Percentiles rank a stretch among this genome's conserved stretches.
phyloP scores from a whole-genome alignment of 2,113 vertebrate genomes.

The Forbesichthys agassizii region DNA sequence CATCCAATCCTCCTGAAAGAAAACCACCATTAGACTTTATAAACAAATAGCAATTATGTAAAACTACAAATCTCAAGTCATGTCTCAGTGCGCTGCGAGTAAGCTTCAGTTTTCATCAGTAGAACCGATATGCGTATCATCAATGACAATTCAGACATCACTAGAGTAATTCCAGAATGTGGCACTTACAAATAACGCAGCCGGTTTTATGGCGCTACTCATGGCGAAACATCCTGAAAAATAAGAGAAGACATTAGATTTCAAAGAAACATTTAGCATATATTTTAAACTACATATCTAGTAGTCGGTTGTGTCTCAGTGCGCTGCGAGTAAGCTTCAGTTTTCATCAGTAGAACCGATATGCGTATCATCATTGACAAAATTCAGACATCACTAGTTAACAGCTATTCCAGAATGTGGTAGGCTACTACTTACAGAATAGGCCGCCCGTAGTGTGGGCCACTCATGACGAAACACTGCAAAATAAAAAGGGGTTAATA shows the following conservation, averaged over 20 bases:
- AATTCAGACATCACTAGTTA: background rate
- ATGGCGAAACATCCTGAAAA: background rate
- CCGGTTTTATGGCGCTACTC: too few relatives aligned
- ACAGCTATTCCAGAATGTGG: too few relatives aligned
- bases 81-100: constrained; percentile 27
- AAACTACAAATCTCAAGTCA: background rate
- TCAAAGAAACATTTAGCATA: background rate
- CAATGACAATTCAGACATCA: constrained; percentile 3
- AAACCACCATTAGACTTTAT: background rate
- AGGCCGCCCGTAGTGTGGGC: too few relatives aligned
- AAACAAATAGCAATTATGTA: background rate
- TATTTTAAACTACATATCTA: background rate
- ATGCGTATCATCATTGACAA: constrained; percentile 11
- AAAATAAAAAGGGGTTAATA: too few relatives aligned
- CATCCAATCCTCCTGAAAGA: background rate
- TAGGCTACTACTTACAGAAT: too few relatives aligned
- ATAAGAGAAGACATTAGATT: too few relatives aligned
- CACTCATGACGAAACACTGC: too few relatives aligned
- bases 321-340: constrained; percentile 28
- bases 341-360: constrained; percentile 14
- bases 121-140: constrained; percentile 11
- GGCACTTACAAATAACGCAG: too few relatives aligned
- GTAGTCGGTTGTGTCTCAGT: background rate
- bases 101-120: constrained; percentile 18
- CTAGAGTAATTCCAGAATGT: too few relatives aligned